These are phyloP conservation scores for Masnerella sp. DNA, from an alignment of 2,888 invertebrate species.

Conservation along the genomic window DNA sequence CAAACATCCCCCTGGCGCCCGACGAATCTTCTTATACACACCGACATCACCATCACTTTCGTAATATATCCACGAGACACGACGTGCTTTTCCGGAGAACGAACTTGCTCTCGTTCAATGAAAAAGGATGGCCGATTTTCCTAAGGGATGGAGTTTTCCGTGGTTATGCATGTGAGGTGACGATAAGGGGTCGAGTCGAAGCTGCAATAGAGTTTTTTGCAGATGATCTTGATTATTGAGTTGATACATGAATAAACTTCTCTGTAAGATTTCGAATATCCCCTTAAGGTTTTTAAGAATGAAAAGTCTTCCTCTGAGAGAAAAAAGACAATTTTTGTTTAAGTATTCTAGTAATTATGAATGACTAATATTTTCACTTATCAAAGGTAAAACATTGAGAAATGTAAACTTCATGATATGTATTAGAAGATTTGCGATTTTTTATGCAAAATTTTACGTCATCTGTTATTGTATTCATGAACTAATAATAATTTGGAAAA, in stretches of 20 bases:
- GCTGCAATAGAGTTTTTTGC: constrained; percentile 14
- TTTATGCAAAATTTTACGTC: too few species aligned
- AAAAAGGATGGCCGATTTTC: constrained; percentile 49
- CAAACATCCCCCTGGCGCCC: constrained; percentile 39
- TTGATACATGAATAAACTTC: too few species aligned
- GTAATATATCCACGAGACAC: constrained; percentile 58
- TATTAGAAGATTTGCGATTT: too few species aligned
- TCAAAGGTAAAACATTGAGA: background rate
- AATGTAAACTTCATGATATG: too few species aligned
- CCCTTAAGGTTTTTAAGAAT: too few species aligned
- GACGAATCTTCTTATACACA: constrained; percentile 56
- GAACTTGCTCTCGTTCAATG: constrained; percentile 31
- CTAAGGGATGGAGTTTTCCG: constrained; percentile 29
- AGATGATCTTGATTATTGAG: constrained; percentile 25
- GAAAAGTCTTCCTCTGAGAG: too few species aligned
- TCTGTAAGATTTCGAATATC: too few species aligned
- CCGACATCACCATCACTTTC: constrained; percentile 34
- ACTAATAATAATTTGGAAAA: too few species aligned
- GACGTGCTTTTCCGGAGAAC: constrained; percentile 57
- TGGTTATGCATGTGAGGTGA: constrained; percentile 38
- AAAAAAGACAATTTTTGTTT: too few species aligned
- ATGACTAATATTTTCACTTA: background rate
- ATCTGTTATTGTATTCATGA: too few species aligned
- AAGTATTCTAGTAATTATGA: too few species aligned
- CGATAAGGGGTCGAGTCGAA: constrained; percentile 20